Base-by-base conservation (phyloP, 1,140 invertebrate species). In the Proctacanthus coquilletti region DNA sequence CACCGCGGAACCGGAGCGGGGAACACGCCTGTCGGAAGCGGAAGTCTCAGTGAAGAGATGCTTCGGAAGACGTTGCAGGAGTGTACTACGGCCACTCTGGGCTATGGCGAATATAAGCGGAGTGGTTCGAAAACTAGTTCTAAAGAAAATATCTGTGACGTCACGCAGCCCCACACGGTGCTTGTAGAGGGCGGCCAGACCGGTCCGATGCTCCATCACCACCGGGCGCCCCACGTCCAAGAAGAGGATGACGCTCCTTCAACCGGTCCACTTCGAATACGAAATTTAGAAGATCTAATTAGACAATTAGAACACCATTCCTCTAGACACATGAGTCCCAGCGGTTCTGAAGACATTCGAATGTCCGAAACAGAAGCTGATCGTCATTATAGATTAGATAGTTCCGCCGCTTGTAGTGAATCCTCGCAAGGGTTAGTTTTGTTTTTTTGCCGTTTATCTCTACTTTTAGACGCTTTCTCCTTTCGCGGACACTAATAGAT, bases 311-410 rank as follows among this genome's bases (percentile, higher is more conserved):
- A 93, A 56, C 82, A 89, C 53, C 85, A 91, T 57, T 79, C 80
- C 23, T 74, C 77, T 30, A 68, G 84, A 4, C 84, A 88, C 57
- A 84, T 84, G 77, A 89, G 84, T 55, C 84, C 85, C 10, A 83
- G 80, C 44, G 84, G 82, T 31, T 89, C 84, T 8, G 86, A 91
- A 54, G 88, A 92, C 47, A 87, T 91, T 49, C 68, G 87, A 45
- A 84, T 87, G 72, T 88, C 84, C 21, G 86, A 92, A 61, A 83
- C 83, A 17, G 87, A 93, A 60, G 80, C 80, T 14, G 86, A 92
- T 61, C 71, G 83, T 18, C 84, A 85, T 60, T 86, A 86, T 62
- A 72, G 83, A 62, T 74, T 84, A 60, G 82, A 87, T 62, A 77
- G 77, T 39, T 80, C 78, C 40, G 80, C 74, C 39, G 74, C 74